Evolutionary conservation across 2,888 invertebrate genomes (phyloP).

Genomic region (Hydropsyche betteni): DNA sequence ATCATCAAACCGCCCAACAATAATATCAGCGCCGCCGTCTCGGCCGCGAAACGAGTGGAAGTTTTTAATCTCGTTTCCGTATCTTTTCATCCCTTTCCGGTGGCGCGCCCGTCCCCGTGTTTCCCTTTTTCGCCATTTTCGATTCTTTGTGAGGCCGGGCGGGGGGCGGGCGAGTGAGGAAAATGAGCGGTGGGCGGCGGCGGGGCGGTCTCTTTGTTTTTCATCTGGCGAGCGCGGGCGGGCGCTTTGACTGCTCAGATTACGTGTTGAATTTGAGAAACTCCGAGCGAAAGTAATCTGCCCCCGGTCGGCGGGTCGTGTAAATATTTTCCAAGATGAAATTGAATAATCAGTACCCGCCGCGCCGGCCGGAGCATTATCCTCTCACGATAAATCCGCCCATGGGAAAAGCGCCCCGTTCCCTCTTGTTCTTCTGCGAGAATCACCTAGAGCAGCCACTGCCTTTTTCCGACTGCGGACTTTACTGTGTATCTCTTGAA

Average conservation of each 20-base stretch:
- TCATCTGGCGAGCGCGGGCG: slow-evolving; percentile 48
- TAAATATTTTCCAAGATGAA: slow-evolving; percentile 51
- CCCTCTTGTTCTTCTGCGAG: slow-evolving; percentile 42
- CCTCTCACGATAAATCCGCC: slow-evolving; percentile 48
- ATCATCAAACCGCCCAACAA: slow-evolving; percentile 26
- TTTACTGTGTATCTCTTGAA: not conserved
- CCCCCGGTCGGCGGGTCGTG: slow-evolving; percentile 46
- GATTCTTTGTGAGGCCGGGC: slow-evolving; percentile 47
- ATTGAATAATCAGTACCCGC: slow-evolving; percentile 51
- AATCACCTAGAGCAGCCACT: slow-evolving; percentile 37
- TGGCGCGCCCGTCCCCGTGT: slow-evolving; percentile 39
- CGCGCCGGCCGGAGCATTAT: slow-evolving; percentile 40
- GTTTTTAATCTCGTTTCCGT: slow-evolving; percentile 51
- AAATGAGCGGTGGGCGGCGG: slow-evolving; percentile 10
- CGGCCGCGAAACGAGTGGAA: slow-evolving; percentile 47
- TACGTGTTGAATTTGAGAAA: slow-evolving; percentile 52
- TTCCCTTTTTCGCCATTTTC: slow-evolving; percentile 51
- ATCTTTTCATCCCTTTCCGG: slow-evolving; percentile 43
- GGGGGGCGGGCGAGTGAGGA: not conserved
- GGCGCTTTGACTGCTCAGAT: slow-evolving; percentile 50
- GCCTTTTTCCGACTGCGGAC: no score
- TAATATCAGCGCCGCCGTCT: slow-evolving; percentile 26
- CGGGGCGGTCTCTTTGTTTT: slow-evolving; percentile 49
- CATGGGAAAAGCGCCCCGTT: slow-evolving; percentile 45
- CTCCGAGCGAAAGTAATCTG: slow-evolving; percentile 51